Base-by-base conservation (phyloP, 2,797 vertebrate species). In the Sebastes goodei region DNA sequence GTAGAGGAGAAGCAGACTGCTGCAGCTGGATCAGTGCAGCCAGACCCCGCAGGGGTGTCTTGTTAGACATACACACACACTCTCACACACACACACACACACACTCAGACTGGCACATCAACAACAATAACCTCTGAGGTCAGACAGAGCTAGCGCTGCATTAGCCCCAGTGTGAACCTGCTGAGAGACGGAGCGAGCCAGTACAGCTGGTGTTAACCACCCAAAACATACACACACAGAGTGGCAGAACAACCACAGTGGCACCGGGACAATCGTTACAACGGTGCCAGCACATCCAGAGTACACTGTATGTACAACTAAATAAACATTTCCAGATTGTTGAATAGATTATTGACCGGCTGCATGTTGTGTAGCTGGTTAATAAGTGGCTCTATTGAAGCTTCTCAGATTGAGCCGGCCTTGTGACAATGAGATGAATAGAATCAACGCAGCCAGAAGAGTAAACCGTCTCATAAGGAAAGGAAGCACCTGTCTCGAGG, bases 161-260 rank as follows among this genome's bases (percentile, higher is more conserved):
- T 94, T 94, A 93, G 92, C 90, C 91, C 71, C 90, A 79, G 89
- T 80, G 79, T 92, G 89, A 93, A 93, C 92, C 91, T 93, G 92
- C 93, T 93, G 92, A 90, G 93, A 93, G 91, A 86, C 80, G n/a
- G 83, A 89, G 86, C 52, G 27, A 90, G 85, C 85, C 86, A 86
- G 87, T 91, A 73, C 93, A 93, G 91, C 91, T 93, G 90, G 88
- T 90, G 94, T 90, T 92, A 93, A 93, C 90, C 92, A 93, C 79
- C 90, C 89, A 90, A 87, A 91, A 93, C 88, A 92, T 65, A 88
- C 86, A 88, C 85, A 81, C 88, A 84, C 70, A 67, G 29, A 78
- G 78, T 61, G 65, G 83, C 80, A 85, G 72, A 84, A 75, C 78
- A 78, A 76, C 90, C 85, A 86, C 86, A 84, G 62, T 84, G 86